Base-by-base conservation (phyloP, 2,888 invertebrate species). In the Neocrepidodera transversa region DNA sequence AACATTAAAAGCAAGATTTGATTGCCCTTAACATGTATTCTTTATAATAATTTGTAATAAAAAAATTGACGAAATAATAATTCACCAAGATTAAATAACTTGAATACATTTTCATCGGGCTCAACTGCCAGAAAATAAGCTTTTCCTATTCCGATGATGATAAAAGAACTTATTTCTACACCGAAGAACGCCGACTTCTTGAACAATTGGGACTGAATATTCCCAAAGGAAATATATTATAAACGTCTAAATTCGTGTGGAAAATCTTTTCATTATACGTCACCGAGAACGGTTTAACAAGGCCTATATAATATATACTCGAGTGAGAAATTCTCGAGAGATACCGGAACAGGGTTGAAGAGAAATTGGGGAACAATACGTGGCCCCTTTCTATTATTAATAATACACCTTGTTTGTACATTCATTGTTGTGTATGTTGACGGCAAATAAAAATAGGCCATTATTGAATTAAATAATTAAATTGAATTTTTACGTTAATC, bases 261-360 rank as follows among this genome's bases (percentile, higher is more conserved):
- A 76, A 76, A 77, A 78, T 77, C 77, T 76, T 72, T 76, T 74
- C 72, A 76, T 76, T 77, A 72, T 65, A 66, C 69, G 69, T 66
- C 71, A 63, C 64, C 68, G 60, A 67, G 54, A 26, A 50, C 45
- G 62, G 43, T 70, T 68, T 73, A 71, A 73, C 71, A 60, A 71
- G 45, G 18, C 20, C 17, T 11, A 13, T 13, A 7, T 45, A 14
- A 43, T 2, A 36, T 16, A 16, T 54, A 54, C 47, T 54, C 26
- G 20, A 47, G 36, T n/a, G 36, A 20, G 45, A 45, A 36, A 47
- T 45, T 13, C 54, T 36, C 45, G n/a, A 16, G 54, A 45, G 54
- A 54, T 54, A 45, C 36, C 26, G 17, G 47, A 54, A 36, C 40
- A 45, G 36, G 36, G 16, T 26, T 47, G 26, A 45, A 20, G 20